phyloP scores from a whole-genome alignment of 2,888 invertebrate species.

The Chrysina gloriosa region DNA sequence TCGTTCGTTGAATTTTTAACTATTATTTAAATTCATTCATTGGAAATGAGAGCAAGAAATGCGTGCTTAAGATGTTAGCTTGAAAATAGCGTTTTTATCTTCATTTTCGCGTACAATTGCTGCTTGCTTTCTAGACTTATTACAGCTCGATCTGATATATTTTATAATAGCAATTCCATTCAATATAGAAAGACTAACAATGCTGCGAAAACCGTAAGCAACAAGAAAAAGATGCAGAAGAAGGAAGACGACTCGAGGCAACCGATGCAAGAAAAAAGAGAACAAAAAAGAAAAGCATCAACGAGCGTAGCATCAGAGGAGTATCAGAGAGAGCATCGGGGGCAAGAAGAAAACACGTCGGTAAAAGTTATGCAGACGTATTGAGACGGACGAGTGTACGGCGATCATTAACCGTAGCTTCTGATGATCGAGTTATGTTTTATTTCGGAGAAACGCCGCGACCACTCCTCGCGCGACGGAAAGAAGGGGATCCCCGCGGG shows the following conservation, averaged over 20 bases:
- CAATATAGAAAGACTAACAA: too few species aligned
- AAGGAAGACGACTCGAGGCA: background rate
- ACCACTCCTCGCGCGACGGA: background rate
- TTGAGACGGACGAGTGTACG: slow-evolving; percentile 13
- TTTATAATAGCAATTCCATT: too few species aligned
- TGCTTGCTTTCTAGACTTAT: too few species aligned
- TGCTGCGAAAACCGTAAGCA: background rate
- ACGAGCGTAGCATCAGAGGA: background rate
- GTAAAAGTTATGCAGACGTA: slow-evolving; percentile 25
- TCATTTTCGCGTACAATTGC: too few species aligned
- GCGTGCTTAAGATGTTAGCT: too few species aligned
- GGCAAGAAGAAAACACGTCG: slow-evolving; percentile 11
- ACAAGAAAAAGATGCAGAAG: background rate
- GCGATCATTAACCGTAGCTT: slow-evolving; percentile 25
- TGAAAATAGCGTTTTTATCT: too few species aligned
- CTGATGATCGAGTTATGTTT: slow-evolving; percentile 33
- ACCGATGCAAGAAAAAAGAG: background rate
- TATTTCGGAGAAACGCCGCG: slow-evolving; percentile 24
- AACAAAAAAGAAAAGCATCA: background rate
- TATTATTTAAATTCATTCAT: too few species aligned
- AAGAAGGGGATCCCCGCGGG: background rate
- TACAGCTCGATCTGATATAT: too few species aligned
- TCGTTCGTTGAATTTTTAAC: too few species aligned
- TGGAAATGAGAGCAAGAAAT: too few species aligned
- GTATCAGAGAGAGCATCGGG: background rate